Conservation (phyloP, 2,888 invertebrate species). For the Drosophila macrothrix region DNA sequence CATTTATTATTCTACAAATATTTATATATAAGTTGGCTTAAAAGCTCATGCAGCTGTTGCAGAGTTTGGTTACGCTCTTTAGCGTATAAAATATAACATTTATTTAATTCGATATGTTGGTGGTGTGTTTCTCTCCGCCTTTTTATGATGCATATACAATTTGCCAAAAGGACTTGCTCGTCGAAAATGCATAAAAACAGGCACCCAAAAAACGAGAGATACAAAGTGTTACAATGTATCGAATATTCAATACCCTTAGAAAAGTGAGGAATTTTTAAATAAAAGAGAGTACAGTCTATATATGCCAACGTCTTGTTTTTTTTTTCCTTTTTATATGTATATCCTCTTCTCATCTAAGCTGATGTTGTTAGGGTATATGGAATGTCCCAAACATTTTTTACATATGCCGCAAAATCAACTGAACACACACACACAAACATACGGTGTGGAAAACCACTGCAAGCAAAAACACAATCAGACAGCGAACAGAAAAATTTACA, state of each 20-base stretch:
- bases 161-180: conserved; percentile 69
- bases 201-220: conserved; percentile 34
- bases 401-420: conserved; percentile 47
- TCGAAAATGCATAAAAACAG: conserved; percentile 58
- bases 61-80: conserved; percentile 6
- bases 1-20: background rate
- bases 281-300: background rate
- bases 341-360: background rate
- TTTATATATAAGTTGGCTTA: background rate
- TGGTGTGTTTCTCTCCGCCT: conserved; percentile 24
- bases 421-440: conserved; percentile 15
- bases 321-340: too few species aligned
- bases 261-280: background rate
- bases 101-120: conserved; percentile 64
- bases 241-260: conserved; percentile 11
- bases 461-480: conserved; percentile 39
- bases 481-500: conserved; percentile 70
- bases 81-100: conserved; percentile 49
- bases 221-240: conserved; percentile 29
- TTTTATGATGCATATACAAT: conserved; percentile 68
- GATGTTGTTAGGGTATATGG: conserved; percentile 18
- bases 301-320: too few species aligned
- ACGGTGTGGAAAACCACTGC: conserved; percentile 12
- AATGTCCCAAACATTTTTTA: background rate
- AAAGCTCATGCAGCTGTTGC: conserved; percentile 5